phyloP scores from a whole-genome alignment of 2,113 vertebrate genomes.

The Prietella phreatophila region DNA sequence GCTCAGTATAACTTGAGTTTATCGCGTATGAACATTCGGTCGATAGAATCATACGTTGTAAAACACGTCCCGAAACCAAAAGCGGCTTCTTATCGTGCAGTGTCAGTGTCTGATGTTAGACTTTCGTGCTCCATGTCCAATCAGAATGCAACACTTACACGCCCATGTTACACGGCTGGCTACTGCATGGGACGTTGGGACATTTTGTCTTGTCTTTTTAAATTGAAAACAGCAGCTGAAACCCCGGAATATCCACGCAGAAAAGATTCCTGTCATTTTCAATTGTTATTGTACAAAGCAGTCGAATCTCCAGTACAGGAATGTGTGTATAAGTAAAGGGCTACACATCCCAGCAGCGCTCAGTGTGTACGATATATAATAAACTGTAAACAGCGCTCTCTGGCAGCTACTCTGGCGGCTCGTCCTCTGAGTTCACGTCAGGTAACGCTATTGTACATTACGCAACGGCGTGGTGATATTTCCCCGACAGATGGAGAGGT shows the following conservation, averaged over 20 bases:
- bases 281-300: background rate
- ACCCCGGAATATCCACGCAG: background rate
- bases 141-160: background rate
- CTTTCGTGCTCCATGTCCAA: background rate
- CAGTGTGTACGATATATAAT: background rate
- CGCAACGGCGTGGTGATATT: conserved; percentile 20
- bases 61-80: background rate
- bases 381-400: background rate
- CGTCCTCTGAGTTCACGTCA: conserved; percentile 17
- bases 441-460: conserved; percentile 39
- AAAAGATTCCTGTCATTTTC: background rate
- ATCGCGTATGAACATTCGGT: background rate
- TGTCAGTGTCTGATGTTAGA: background rate
- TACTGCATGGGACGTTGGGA: background rate
- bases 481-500: conserved; percentile 1
- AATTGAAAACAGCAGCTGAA: background rate
- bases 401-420: background rate
- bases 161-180: background rate
- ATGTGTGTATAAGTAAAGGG: background rate
- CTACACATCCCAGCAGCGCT: background rate
- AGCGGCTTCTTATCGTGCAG: background rate
- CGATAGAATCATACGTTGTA: background rate
- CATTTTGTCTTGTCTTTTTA: background rate
- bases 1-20: background rate
- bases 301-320: background rate